Evolutionary conservation across 2,113 vertebrate species (phyloP).

Genomic region (Hoplias malabaricus): DNA sequence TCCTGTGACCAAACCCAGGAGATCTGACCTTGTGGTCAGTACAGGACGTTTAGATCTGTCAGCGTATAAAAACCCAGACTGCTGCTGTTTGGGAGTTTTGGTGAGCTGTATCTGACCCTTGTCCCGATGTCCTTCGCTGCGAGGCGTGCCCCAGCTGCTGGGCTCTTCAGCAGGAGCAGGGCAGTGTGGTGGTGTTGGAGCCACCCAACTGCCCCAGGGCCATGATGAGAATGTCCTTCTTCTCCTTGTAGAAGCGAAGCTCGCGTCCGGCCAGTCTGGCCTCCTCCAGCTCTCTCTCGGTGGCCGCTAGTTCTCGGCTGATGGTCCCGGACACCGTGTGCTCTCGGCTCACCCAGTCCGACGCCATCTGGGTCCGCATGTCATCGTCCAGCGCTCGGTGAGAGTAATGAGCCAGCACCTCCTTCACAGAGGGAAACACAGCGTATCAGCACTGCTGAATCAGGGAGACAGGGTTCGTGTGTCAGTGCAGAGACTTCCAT

Average conservation of each 20-base stretch:
- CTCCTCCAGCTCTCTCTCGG: slow-evolving; percentile 89
- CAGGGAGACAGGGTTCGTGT: background rate
- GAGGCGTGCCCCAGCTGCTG: background rate
- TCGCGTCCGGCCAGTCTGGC: slow-evolving; percentile 92
- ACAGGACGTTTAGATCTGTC: background rate
- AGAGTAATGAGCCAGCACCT: slow-evolving; percentile 96
- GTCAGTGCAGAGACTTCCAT: no score
- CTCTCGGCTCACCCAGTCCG: slow-evolving; percentile 96
- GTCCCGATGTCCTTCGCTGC: background rate
- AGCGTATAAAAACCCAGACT: background rate
- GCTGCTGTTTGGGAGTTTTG: background rate
- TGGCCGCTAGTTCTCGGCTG: slow-evolving; percentile 83
- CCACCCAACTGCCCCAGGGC: slow-evolving; percentile 87
- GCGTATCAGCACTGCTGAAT: background rate
- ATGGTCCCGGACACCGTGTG: slow-evolving; percentile 83
- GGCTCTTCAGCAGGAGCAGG: slow-evolving; percentile 72
- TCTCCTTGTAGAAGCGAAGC: slow-evolving; percentile 96
- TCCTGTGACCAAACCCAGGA: background rate
- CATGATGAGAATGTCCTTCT: slow-evolving; percentile 95
- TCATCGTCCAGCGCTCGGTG: slow-evolving; percentile 95
- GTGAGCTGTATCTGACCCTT: background rate
- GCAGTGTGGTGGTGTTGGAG: slow-evolving; percentile 75
- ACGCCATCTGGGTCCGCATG: slow-evolving; percentile 93
- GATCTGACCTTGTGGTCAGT: background rate
- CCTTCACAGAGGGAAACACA: slow-evolving; percentile 68